Evolutionary conservation across 2,113 vertebrate genomes (phyloP).

Genomic region (Columba livia): DNA sequence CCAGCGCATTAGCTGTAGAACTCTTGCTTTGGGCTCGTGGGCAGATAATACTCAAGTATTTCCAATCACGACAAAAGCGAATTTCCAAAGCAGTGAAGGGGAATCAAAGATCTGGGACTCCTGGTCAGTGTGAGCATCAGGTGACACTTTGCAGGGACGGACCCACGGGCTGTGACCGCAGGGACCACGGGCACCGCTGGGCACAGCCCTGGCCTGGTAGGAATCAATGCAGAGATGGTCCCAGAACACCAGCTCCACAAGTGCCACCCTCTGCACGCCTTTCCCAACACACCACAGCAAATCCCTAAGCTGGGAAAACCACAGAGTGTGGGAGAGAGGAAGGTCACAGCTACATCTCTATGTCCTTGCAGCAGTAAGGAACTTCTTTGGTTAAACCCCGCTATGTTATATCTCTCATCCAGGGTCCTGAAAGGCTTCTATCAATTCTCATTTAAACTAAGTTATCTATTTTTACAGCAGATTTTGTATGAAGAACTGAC

Average conservation of each 20-base stretch:
- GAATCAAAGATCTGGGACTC: not conserved
- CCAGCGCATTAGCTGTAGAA: not conserved
- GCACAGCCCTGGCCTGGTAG: accelerated
- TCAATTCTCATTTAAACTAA: not conserved
- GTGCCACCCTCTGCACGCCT: not conserved
- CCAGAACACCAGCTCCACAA: not conserved
- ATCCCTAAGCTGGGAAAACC: not conserved
- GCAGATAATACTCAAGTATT: accelerated
- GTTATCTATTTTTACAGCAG: not conserved
- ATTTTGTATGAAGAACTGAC: not conserved
- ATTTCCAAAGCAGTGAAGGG: not conserved
- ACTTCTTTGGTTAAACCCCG: not conserved
- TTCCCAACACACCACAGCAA: not conserved
- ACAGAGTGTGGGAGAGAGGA: not conserved
- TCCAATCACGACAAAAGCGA: not conserved
- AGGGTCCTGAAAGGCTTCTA: not conserved
- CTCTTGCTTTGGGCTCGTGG: not conserved
- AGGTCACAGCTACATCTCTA: accelerated
- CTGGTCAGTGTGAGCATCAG: too few species aligned
- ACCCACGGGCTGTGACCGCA: not conserved
- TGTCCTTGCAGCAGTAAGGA: not conserved
- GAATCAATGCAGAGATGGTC: not conserved
- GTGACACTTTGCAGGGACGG: not conserved
- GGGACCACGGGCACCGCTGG: not conserved
- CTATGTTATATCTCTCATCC: too few species aligned